Percentiles rank a stretch among this genome's conserved stretches.
phyloP scores from a whole-genome alignment of 2,888 invertebrate species.

The Microplitis deprimator region DNA sequence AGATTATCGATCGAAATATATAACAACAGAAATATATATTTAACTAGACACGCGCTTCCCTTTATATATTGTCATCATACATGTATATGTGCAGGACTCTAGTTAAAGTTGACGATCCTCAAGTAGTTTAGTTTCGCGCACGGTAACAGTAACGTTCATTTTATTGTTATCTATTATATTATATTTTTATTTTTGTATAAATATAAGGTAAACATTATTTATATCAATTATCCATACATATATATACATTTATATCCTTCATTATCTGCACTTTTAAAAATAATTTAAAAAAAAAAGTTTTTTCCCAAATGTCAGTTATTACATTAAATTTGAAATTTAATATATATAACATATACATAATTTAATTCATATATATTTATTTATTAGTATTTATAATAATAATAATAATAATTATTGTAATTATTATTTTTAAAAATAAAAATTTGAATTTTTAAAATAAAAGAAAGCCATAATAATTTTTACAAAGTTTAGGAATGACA shows the following conservation, averaged over 20 bases:
- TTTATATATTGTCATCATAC: neutral
- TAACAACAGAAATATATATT: neutral
- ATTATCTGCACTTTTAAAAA: no score
- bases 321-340: no score
- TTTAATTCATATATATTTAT: no score
- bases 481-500: neutral
- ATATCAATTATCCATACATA: neutral
- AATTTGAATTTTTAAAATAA: neutral
- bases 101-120: neutral
- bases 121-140: neutral
- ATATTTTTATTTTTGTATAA: neutral
- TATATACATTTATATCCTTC: no score
- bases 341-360: no score
- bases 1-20: neutral
- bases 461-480: neutral
- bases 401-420: neutral
- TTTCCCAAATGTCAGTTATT: no score
- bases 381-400: no score
- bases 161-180: neutral
- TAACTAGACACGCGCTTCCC: neutral
- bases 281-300: no score
- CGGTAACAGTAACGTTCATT: neutral
- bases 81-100: neutral
- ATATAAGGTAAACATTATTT: neutral
- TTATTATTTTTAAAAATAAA: neutral